Conservation (phyloP, 2,113 vertebrate species). For the Ptyas mucosa region DNA sequence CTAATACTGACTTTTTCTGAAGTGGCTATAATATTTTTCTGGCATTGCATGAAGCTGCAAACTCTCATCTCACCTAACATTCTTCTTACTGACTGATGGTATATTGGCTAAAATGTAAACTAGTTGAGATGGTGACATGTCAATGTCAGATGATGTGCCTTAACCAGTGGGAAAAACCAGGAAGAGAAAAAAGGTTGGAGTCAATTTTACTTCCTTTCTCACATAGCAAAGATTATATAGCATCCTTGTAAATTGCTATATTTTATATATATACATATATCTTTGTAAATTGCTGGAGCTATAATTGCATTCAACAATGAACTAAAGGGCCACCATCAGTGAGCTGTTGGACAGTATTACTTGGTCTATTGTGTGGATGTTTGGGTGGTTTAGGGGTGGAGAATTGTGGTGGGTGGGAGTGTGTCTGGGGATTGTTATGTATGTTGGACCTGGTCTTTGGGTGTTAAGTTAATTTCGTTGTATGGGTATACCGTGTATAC, state of each 20-base stretch:
- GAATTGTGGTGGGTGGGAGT: no score
- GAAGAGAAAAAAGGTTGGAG: slow-evolving; percentile 50
- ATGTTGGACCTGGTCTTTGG: no score
- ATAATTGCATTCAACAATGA: no score
- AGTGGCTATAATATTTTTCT: slow-evolving; percentile 73
- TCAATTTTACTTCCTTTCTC: slow-evolving; percentile 28
- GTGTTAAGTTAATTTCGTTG: no score
- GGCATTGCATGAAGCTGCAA: slow-evolving; percentile 74
- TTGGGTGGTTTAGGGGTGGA: no score
- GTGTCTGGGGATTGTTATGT: no score
- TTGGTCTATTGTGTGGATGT: no score
- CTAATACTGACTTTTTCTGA: slow-evolving; percentile 72
- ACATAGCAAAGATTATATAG: slow-evolving; percentile 41
- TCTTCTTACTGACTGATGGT: slow-evolving; percentile 74
- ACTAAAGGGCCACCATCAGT: no score
- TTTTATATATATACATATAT: no score
- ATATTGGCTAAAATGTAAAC: slow-evolving; percentile 73
- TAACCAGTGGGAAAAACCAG: slow-evolving; percentile 55
- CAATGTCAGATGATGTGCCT: slow-evolving; percentile 54
- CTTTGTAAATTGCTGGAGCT: no score
- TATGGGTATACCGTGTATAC: no score
- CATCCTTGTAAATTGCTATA: slow-evolving; percentile 31
- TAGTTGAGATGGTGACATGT: slow-evolving; percentile 68
- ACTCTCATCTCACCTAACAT: slow-evolving; percentile 67
- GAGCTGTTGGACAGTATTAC: no score